phyloP scores from a whole-genome alignment of 1,140 invertebrate species.

The Drosophila repletoides region DNA sequence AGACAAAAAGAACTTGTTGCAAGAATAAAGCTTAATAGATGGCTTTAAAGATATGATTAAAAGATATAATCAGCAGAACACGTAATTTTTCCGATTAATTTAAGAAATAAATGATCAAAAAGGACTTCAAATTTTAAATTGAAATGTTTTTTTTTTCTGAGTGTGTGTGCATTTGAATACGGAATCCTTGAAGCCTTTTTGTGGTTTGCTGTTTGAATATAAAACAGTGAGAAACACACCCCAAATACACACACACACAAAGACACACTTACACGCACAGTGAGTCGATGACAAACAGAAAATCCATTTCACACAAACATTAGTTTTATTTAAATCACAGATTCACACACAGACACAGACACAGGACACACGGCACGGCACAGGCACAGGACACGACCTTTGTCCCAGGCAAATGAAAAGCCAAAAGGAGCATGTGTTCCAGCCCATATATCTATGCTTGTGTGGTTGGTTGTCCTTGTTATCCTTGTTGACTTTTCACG shows the following conservation, averaged over 20 bases:
- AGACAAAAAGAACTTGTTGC: too few species aligned
- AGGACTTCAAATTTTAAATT: too few species aligned
- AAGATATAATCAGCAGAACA: too few species aligned
- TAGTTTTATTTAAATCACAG: slow-evolving; percentile 77
- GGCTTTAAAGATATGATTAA: too few species aligned
- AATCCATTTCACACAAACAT: slow-evolving; percentile 80
- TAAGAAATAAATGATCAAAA: too few species aligned
- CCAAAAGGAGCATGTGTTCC: slow-evolving; percentile 41
- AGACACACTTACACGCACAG: slow-evolving; percentile 8
- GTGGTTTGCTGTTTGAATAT: slow-evolving; percentile 69
- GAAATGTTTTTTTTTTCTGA: too few species aligned
- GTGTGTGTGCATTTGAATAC: slow-evolving; percentile 64
- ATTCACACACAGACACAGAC: slow-evolving; percentile 27
- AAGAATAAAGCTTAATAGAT: too few species aligned
- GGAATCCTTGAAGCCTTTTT: slow-evolving; percentile 54
- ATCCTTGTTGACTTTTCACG: slow-evolving; percentile 81
- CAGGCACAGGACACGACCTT: slow-evolving; percentile 36
- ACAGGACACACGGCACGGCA: slow-evolving; percentile 21
- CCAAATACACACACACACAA: slow-evolving; percentile 34
- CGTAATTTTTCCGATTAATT: too few species aligned
- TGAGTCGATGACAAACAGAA: slow-evolving; percentile 75
- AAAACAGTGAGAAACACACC: slow-evolving; percentile 68
- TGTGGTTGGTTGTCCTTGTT: slow-evolving; percentile 37
- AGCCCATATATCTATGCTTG: slow-evolving; percentile 23
- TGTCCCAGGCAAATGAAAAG: slow-evolving; percentile 37